Base-by-base conservation (phyloP, 2,113 vertebrate genomes). In the Thalassarche chlororhynchos region DNA sequence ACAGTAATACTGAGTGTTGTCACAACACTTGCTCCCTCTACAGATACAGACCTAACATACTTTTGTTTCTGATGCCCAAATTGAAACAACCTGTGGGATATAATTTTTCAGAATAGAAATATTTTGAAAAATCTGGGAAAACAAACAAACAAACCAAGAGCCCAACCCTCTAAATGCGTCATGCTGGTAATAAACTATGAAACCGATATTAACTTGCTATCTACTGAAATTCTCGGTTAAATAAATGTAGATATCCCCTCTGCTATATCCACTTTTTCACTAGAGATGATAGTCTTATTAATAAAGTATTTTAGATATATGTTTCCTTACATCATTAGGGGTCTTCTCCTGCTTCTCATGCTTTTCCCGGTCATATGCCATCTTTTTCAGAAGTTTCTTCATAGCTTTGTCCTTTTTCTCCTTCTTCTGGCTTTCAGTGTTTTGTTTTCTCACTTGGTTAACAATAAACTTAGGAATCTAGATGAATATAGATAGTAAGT, bases 391-490 rank as follows among this genome's bases (percentile, higher is more conserved):
- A 61, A 99, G 98, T 84, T 99, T 99, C 93, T 99, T 99, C 83
- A 99, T 93, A 15, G 99, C 99, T 95, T 98, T 97, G 84, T 99
- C 99, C 82, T 98, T 98, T 78, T 98, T 98, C 38, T 98, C 98
- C 94, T 99, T 99, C 91, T 98, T 98, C 57, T 99, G 99, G 57
- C 97, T 98, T 96, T 99, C 99, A 58, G 96, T 97, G 93, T 99
- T 99, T 85, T 99, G 99, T 21, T 99, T 99, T 90, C 99, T 98
- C 75, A 99, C 99, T 98, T 99, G 99, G 82, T 98, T 99, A 96
- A 99, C 97, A 91, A 99, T 98, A 97, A 99, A 99, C 97, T 99
- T 99, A 6, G 99, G 99, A 90, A 99, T 99, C 99, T 99, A 93
- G 64, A 89, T 42, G 38, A 84, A 93, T 31, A 95, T 2, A 95